Evolutionary conservation across 2,797 vertebrate species (phyloP).

Genomic region (Oreochromis grahami): DNA sequence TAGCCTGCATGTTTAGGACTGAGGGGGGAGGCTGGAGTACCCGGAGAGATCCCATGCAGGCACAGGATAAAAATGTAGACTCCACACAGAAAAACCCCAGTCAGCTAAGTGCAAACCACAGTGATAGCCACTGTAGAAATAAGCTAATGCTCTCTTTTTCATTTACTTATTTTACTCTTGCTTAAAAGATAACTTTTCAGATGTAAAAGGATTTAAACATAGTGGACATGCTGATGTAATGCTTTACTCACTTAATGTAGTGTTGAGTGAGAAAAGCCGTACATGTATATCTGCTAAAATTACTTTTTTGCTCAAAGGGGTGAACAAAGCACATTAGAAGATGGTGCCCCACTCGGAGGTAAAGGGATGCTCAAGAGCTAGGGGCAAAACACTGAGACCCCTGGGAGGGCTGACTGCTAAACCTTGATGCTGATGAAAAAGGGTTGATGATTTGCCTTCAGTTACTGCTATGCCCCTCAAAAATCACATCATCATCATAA

Average conservation of each 20-base stretch:
- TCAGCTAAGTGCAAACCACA: neutral
- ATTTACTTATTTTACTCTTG: neutral
- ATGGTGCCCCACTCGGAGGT: neutral
- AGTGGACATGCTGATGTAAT: neutral
- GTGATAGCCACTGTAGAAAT: neutral
- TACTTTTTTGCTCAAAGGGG: neutral
- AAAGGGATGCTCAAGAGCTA: neutral
- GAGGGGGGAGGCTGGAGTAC: neutral
- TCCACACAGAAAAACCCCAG: neutral
- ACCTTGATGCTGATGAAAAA: neutral
- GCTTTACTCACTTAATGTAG: neutral
- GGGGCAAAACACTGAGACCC: neutral
- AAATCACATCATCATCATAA: neutral
- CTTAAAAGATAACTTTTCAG: neutral
- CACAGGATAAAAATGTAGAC: neutral
- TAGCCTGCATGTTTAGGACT: neutral
- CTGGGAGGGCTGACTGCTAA: neutral
- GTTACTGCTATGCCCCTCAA: neutral
- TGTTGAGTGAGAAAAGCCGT: neutral
- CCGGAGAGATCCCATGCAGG: neutral
- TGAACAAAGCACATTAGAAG: neutral
- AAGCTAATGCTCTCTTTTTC: neutral
- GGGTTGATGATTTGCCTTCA: neutral
- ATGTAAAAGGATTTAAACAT: neutral
- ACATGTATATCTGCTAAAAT: neutral